Evolutionary conservation across 2,113 vertebrate species (phyloP).

Genomic region (Scartelaos histophorus): DNA sequence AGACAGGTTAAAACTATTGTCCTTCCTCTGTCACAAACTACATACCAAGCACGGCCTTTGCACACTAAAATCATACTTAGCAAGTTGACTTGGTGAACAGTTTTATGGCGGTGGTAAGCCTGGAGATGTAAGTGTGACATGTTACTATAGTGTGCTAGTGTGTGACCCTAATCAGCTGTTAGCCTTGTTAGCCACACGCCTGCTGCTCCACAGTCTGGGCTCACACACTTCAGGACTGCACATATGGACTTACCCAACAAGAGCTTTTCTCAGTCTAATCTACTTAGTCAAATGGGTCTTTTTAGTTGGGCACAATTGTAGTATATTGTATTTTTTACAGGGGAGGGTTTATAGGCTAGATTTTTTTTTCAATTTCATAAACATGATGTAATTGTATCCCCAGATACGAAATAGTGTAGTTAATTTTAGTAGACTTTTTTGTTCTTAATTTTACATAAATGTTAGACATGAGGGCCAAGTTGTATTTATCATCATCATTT

Average conservation of each 20-base stretch:
- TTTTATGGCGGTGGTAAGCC: constrained; percentile 12
- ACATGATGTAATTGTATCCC: too few relatives aligned
- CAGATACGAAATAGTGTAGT: too few relatives aligned
- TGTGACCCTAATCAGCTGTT: constrained; percentile 73
- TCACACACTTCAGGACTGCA: constrained; percentile 54
- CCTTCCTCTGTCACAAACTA: neutral
- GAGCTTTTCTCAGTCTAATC: constrained; percentile 59
- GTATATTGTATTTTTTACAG: neutral
- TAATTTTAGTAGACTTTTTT: too few relatives aligned
- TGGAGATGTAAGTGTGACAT: constrained; percentile 39
- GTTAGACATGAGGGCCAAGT: too few relatives aligned
- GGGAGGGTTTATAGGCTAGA: too few relatives aligned
- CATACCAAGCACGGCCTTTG: neutral
- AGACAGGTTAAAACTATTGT: constrained; percentile 1
- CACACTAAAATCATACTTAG: neutral
- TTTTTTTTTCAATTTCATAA: too few relatives aligned
- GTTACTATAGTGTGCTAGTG: constrained; percentile 31
- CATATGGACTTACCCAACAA: constrained; percentile 52
- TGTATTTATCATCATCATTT: too few relatives aligned
- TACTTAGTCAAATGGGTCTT: constrained; percentile 44
- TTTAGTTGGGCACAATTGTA: constrained; percentile 17
- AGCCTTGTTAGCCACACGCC: constrained; percentile 63
- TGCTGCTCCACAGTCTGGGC: constrained; percentile 66
- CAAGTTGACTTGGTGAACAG: constrained; percentile 14
- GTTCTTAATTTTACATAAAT: too few relatives aligned